Percentiles rank a stretch among this genome's conserved stretches.
These are phyloP conservation scores for Protonibea diacanthus DNA, from an alignment of 2,797 vertebrate species.

Conservation along the genomic window DNA sequence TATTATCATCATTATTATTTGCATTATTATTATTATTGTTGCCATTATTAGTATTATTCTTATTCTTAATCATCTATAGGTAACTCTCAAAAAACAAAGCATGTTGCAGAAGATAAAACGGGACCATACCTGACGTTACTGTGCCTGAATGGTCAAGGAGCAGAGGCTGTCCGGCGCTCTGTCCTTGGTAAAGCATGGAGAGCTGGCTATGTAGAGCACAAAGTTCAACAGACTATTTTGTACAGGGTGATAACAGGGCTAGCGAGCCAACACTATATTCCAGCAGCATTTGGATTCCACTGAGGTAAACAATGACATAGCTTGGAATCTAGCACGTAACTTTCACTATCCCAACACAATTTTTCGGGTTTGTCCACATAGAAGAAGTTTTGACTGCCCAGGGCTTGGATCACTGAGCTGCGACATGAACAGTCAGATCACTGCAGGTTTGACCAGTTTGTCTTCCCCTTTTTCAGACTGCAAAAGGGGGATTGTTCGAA, in stretches of 20 bases:
- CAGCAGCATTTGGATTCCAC: constrained; percentile 80
- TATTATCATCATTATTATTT: constrained; percentile 75
- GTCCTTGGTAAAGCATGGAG: constrained; percentile 84
- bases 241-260: constrained; percentile 81
- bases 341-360: constrained; percentile 75
- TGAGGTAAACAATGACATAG: constrained; percentile 78
- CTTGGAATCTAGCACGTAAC: constrained; percentile 79
- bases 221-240: constrained; percentile 83
- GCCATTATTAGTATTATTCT: constrained; percentile 59
- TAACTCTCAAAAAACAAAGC: constrained; percentile 84
- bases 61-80: constrained; percentile 80
- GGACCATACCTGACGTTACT: constrained; percentile 88
- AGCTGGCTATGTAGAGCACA: constrained; percentile 83
- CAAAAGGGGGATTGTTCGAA: constrained; percentile 48
- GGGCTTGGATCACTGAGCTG: constrained; percentile 51
- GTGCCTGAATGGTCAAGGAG: constrained; percentile 85
- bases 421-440: constrained; percentile 51
- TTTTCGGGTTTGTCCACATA: constrained; percentile 70
- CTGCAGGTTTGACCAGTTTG: constrained; percentile 50
- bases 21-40: constrained; percentile 73
- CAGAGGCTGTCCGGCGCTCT: constrained; percentile 74
- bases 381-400: constrained; percentile 56
- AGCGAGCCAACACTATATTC: constrained; percentile 78
- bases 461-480: constrained; percentile 50
- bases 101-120: constrained; percentile 87